Conservation (phyloP, 2,888 invertebrate genomes). For the Liposcelis brunnea region DNA sequence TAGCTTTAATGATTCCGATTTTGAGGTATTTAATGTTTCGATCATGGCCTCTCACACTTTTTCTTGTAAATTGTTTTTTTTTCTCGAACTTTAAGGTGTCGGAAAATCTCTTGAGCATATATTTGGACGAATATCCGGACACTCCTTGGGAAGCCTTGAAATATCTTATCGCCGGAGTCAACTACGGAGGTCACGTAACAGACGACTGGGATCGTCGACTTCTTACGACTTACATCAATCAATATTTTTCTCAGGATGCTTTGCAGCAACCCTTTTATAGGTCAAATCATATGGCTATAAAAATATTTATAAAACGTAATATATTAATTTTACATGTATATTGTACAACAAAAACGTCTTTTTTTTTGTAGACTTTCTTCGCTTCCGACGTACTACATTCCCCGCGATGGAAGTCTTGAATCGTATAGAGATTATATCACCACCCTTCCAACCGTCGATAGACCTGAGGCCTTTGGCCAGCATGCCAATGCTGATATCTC, state of each 20-base stretch:
- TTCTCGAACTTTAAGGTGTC: slow-evolving; percentile 37
- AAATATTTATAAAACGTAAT: too few species aligned
- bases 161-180: slow-evolving; percentile 73
- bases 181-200: slow-evolving; percentile 74
- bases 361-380: slow-evolving; percentile 43
- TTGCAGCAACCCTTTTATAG: slow-evolving; percentile 45
- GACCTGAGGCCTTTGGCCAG: slow-evolving; percentile 78
- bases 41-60: not conserved
- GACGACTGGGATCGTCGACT: slow-evolving; percentile 59
- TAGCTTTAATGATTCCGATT: slow-evolving; percentile 82
- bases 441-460: slow-evolving; percentile 57
- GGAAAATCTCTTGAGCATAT: slow-evolving; percentile 64
- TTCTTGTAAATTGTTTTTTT: too few species aligned
- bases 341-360: too few species aligned
- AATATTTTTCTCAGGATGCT: slow-evolving; percentile 59
- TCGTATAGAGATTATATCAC: slow-evolving; percentile 67
- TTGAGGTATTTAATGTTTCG: slow-evolving; percentile 41
- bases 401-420: slow-evolving; percentile 61
- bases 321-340: too few species aligned
- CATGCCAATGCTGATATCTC: slow-evolving; percentile 82
- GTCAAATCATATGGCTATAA: slow-evolving; percentile 22
- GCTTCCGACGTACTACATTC: slow-evolving; percentile 62
- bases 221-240: slow-evolving; percentile 64
- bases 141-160: slow-evolving; percentile 84
- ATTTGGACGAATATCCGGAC: slow-evolving; percentile 70